Base-by-base conservation (phyloP, 2,113 vertebrate species). In the Daphoenositta chrysoptera region DNA sequence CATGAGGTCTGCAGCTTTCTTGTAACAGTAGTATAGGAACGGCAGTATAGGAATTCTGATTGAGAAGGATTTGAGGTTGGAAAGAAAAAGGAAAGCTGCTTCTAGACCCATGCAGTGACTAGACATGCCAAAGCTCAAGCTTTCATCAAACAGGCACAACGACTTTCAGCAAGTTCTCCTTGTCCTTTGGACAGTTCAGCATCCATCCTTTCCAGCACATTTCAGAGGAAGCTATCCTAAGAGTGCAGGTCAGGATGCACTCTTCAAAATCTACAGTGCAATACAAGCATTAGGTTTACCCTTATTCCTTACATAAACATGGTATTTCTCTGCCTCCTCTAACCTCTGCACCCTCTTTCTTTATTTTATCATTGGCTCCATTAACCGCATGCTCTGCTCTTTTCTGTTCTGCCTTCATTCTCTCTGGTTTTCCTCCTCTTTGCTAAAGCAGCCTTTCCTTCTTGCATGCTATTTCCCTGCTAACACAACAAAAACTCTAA, bases 11-110 rank as follows among this genome's bases (percentile, higher is more conserved):
- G 23, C 42, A 73, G 27, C 35, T 78, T 84, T 50, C 73, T 68
- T 53, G 0, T 3, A 65, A 53, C 0, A 2, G 24, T 17, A n/a
- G n/a, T n/a, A n/a, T n/a, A n/a, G 10, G 31, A 13, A 82, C 12
- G 1, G 1, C 26, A 75, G 17, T 24, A 28, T 18, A 78, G 16
- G 13, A 82, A 82, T 75, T 90, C 30, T 75, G n/a, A 65, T 17
- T 47, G 24, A 1, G 6, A 84, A 69, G 40, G 16, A 65, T 50
- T 70, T 70, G 31, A 89, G 64, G 39, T 1, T 35, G n/a, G 16
- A 30, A 87, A 93, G 50, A 20, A 76, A 76, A 76, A 86, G 15
- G 30, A 76, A 83, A 89, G 37, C 35, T 78, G 24, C n/a, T 90
- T 76, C 35, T 21, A 89, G 53, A 61, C 7, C 61, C 3, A 21